Percentiles rank a stretch among this genome's conserved stretches.
Conservation (phyloP, 2,888 invertebrate species). For the Megamerina dolium region DNA sequence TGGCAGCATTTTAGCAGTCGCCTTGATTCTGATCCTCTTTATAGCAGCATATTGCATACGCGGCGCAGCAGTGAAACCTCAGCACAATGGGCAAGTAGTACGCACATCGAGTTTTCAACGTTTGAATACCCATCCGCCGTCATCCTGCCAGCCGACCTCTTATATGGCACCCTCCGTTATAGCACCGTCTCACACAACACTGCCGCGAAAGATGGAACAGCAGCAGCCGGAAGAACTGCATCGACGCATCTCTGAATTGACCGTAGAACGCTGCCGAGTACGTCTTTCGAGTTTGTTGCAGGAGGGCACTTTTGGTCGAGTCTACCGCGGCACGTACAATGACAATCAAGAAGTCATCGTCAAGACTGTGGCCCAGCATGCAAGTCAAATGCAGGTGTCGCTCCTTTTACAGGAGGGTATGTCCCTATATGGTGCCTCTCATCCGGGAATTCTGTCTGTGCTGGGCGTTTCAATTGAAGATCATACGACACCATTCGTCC, state of each 20-base stretch:
- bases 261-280: constrained; percentile 62
- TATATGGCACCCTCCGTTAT: constrained; percentile 44
- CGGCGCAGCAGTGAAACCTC: constrained; percentile 45
- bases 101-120: constrained; percentile 49
- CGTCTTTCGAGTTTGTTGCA: constrained; percentile 70
- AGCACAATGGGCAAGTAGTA: constrained; percentile 46
- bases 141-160: constrained; percentile 32
- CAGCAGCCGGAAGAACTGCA: constrained; percentile 46
- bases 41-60: constrained; percentile 46
- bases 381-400: constrained; percentile 81
- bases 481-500: constrained; percentile 78
- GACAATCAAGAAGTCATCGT: constrained; percentile 70
- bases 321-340: constrained; percentile 76
- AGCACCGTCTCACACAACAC: constrained; percentile 41
- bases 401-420: constrained; percentile 71
- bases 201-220: constrained; percentile 42
- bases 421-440: constrained; percentile 58
- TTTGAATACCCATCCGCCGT: constrained; percentile 41
- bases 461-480: constrained; percentile 87
- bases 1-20: constrained; percentile 44
- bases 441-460: constrained; percentile 74
- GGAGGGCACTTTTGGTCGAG: constrained; percentile 82
- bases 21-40: constrained; percentile 42
- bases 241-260: constrained; percentile 49
- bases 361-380: constrained; percentile 87